Conservation (phyloP, 2,797 vertebrate genomes). For the Hypotaenidia okinawae region DNA sequence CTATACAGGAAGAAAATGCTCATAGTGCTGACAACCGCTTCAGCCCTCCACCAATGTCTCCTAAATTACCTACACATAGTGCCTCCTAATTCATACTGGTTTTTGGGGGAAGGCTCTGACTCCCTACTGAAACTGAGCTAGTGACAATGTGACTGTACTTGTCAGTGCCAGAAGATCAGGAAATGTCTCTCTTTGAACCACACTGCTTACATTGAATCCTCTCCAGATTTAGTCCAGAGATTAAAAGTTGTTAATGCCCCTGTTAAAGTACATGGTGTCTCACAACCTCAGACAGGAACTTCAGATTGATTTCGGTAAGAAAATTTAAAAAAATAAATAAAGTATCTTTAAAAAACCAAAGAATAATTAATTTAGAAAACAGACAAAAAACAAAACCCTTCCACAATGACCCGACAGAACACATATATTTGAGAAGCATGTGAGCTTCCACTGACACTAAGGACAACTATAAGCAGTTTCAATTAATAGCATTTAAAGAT, state of each 20-base stretch:
- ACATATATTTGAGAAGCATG: background rate
- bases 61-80: background rate
- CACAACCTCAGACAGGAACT: background rate
- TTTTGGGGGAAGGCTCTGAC: background rate
- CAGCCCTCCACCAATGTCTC: background rate
- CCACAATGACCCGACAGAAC: background rate
- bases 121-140: background rate
- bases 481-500: slow-evolving; percentile 50
- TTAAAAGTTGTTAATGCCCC: no score
- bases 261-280: no score
- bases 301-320: background rate
- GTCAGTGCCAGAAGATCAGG: background rate
- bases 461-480: slow-evolving; percentile 20
- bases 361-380: background rate
- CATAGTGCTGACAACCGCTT: background rate
- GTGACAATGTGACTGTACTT: background rate
- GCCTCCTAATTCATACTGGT: background rate
- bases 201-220: background rate
- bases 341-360: background rate
- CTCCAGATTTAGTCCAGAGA: background rate
- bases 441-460: background rate
- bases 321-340: background rate
- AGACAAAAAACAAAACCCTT: background rate
- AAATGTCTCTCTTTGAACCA: background rate
- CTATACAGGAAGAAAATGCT: background rate